Evolutionary conservation across 1,140 invertebrate species (phyloP).

Genomic region (Leptonema lineaticorne): DNA sequence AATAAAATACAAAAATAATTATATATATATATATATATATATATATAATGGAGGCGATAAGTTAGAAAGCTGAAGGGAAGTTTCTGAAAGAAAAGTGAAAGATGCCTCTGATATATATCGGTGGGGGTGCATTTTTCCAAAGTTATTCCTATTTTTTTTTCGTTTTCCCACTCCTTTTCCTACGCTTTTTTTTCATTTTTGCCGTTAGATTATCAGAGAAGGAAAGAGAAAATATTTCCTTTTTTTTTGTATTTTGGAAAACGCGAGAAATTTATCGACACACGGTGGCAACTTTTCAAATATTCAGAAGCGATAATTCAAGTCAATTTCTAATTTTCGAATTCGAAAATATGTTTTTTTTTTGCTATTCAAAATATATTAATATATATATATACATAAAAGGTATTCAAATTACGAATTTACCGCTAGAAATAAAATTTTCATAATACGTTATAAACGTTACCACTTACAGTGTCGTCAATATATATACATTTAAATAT

Average conservation of each 20-base stretch:
- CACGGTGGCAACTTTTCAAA: not conserved
- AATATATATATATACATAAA: not conserved
- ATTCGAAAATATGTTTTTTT: not conserved
- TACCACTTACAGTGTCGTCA: too few relatives aligned
- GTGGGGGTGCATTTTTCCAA: not conserved
- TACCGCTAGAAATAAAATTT: too few relatives aligned
- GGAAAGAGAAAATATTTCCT: not conserved
- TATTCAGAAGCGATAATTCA: conserved; percentile 13
- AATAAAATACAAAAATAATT: too few relatives aligned
- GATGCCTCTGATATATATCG: conserved; percentile 8
- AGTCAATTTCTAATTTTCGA: conserved; percentile 1
- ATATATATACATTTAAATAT: too few relatives aligned
- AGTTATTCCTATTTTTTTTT: not conserved
- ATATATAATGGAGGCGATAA: conserved; percentile 17
- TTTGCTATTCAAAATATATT: not conserved
- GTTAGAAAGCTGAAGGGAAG: conserved; percentile 9
- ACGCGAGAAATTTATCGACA: not conserved
- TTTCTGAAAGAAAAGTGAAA: conserved; percentile 9
- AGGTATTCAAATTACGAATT: too few relatives aligned
- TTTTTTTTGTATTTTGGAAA: too few relatives aligned
- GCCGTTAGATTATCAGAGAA: not conserved
- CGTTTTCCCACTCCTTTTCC: not conserved
- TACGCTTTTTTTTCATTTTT: too few relatives aligned
- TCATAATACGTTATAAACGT: too few relatives aligned
- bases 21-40: too few relatives aligned